These are phyloP conservation scores for Solenodon paradoxus DNA, from an alignment of 2,113 vertebrate species.

Conservation along the genomic window DNA sequence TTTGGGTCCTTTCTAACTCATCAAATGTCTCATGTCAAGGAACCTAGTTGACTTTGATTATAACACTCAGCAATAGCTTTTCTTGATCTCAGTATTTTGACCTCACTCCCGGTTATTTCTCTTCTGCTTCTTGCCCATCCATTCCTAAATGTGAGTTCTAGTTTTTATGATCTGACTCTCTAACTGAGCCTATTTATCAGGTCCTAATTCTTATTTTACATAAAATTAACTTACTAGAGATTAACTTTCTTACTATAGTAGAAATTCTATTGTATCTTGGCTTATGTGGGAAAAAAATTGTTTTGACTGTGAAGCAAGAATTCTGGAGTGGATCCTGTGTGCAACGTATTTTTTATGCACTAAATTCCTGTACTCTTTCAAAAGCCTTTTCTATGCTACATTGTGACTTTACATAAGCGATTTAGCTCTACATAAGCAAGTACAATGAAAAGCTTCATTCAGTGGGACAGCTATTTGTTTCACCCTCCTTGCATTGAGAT, in stretches of 20 bases:
- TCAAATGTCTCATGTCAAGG: neutral
- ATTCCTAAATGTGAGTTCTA: neutral
- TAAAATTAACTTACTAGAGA: neutral
- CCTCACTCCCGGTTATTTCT: neutral
- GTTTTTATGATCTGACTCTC: neutral
- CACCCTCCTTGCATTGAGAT: neutral
- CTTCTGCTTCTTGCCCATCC: neutral
- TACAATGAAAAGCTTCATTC: neutral
- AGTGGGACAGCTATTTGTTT: neutral
- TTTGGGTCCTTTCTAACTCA: neutral
- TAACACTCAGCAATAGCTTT: neutral
- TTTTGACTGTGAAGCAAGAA: neutral
- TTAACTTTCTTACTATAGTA: too few species aligned
- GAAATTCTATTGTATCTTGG: neutral
- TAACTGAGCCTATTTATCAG: neutral
- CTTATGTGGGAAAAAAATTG: neutral
- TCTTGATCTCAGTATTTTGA: neutral
- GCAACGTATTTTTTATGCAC: conserved; percentile 11
- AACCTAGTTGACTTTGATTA: neutral
- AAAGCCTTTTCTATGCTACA: conserved; percentile 15
- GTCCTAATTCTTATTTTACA: neutral
- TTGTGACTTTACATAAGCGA: conserved; percentile 25
- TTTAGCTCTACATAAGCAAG: conserved; percentile 38
- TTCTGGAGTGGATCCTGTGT: neutral
- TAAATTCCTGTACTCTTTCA: neutral